Evolutionary conservation across 1,140 invertebrate genomes (phyloP).

Genomic region (Ridgeia piscesae): DNA sequence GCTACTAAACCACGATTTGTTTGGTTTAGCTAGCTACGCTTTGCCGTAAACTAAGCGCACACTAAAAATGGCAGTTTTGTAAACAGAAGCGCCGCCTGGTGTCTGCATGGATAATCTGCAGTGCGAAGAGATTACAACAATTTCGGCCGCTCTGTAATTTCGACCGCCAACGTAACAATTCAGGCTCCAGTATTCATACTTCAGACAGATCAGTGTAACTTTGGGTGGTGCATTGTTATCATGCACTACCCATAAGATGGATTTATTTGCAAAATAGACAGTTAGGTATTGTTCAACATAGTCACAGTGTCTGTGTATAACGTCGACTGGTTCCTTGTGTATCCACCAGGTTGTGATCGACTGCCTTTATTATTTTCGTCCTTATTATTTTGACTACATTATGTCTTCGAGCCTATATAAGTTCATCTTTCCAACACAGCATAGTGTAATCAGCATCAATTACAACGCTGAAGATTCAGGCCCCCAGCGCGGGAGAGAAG

Average conservation of each 20-base stretch:
- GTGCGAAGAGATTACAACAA: neutral
- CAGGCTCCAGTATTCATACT: neutral
- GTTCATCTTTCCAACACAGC: too few relatives aligned
- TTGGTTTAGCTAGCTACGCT: neutral
- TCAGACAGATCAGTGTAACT: neutral
- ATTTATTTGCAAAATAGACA: neutral
- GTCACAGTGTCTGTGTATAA: too few relatives aligned
- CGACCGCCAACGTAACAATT: neutral
- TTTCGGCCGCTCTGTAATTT: neutral
- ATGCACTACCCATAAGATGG: neutral
- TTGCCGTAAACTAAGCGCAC: neutral
- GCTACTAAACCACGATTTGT: neutral
- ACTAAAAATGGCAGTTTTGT: constrained; percentile 6
- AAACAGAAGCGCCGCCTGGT: constrained; percentile 3
- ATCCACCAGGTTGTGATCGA: neutral
- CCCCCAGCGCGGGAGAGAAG: too few relatives aligned
- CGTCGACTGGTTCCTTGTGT: neutral
- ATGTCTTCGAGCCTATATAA: too few relatives aligned
- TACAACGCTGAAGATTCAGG: too few relatives aligned
- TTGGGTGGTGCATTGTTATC: neutral
- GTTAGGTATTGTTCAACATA: neutral
- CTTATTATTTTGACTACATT: too few relatives aligned
- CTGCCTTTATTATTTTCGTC: too few relatives aligned
- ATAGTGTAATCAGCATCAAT: too few relatives aligned
- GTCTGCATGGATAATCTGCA: neutral